Conservation (phyloP, 2,888 invertebrate genomes). For the Phortica okadai region DNA sequence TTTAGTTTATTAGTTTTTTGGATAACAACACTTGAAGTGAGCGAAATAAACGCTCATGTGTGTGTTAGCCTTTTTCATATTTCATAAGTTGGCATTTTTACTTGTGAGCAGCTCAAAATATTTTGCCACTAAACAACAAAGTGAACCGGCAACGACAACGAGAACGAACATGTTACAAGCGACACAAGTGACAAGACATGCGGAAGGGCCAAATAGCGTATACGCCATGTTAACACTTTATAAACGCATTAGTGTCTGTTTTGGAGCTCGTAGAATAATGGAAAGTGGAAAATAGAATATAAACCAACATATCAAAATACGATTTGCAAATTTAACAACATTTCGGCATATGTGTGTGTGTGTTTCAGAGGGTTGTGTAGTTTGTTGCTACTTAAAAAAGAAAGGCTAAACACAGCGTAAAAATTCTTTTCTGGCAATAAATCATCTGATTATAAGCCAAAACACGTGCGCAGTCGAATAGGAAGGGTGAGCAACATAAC, state of each 20-base stretch:
- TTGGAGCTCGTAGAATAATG: neutral
- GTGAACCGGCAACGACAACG: neutral
- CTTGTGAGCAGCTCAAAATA: neutral
- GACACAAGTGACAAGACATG: neutral
- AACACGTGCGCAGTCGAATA: conserved; percentile 52
- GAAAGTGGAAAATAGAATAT: neutral
- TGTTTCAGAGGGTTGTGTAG: neutral
- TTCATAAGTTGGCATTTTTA: conserved; percentile 19
- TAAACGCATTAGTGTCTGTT: conserved; percentile 62
- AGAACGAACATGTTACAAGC: conserved; percentile 1
- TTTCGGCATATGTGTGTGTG: neutral
- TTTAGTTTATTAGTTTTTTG: too few relatives aligned
- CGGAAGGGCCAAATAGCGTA: conserved; percentile 46
- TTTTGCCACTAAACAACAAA: neutral
- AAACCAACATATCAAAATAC: conserved; percentile 55
- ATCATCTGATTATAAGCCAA: conserved; percentile 62
- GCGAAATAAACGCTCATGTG: too few relatives aligned
- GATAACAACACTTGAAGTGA: too few relatives aligned
- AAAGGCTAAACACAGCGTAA: neutral
- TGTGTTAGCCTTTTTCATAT: neutral
- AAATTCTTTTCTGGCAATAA: conserved; percentile 53
- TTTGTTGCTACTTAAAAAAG: conserved; percentile 12
- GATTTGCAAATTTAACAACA: conserved; percentile 58
- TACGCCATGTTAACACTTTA: conserved; percentile 67
- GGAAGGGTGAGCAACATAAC: neutral